Conservation (phyloP, 2,888 invertebrate genomes). For the Ichneumoninae sp. region DNA sequence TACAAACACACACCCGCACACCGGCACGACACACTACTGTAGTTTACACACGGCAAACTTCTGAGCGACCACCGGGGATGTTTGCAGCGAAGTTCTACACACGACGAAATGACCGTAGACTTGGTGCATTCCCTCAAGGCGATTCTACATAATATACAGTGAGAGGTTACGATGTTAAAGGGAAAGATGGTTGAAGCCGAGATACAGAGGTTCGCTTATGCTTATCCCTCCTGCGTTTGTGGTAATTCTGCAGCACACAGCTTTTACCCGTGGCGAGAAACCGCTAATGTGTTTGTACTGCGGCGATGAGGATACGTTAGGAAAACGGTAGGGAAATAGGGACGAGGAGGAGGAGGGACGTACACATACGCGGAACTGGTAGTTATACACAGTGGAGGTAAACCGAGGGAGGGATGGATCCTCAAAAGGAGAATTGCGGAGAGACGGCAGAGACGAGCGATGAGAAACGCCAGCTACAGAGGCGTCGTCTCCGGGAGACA, state of each 20-base stretch:
- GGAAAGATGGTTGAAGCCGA: slow-evolving; percentile 6
- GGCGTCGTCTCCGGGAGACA: slow-evolving; percentile 39
- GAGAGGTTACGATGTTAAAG: slow-evolving; percentile 1
- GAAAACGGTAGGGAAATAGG: slow-evolving; percentile 49
- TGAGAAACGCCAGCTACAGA: slow-evolving; percentile 14
- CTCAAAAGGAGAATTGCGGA: slow-evolving; percentile 5
- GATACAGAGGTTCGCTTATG: slow-evolving; percentile 22
- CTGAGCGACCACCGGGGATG: slow-evolving; percentile 40
- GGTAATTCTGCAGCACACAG: slow-evolving; percentile 62
- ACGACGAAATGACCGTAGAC: slow-evolving; percentile 57
- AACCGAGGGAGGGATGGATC: slow-evolving; percentile 40
- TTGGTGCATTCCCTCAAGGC: slow-evolving; percentile 65
- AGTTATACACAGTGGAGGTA: slow-evolving; percentile 3
- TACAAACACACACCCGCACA: slow-evolving; percentile 5
- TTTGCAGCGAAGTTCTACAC: slow-evolving; percentile 45
- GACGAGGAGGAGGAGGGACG: slow-evolving; percentile 32
- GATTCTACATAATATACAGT: slow-evolving; percentile 48
- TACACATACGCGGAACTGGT: not conserved
- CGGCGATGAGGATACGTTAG: slow-evolving; percentile 65
- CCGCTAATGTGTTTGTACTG: slow-evolving; percentile 72
- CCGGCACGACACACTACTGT: not conserved
- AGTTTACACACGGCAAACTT: slow-evolving; percentile 46
- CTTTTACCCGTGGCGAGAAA: slow-evolving; percentile 68
- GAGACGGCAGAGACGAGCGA: slow-evolving; percentile 48
- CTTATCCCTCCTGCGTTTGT: slow-evolving; percentile 45